Base-by-base conservation (phyloP, 92 coral and sea anemone genomes). In the Diadumene lineata region DNA sequence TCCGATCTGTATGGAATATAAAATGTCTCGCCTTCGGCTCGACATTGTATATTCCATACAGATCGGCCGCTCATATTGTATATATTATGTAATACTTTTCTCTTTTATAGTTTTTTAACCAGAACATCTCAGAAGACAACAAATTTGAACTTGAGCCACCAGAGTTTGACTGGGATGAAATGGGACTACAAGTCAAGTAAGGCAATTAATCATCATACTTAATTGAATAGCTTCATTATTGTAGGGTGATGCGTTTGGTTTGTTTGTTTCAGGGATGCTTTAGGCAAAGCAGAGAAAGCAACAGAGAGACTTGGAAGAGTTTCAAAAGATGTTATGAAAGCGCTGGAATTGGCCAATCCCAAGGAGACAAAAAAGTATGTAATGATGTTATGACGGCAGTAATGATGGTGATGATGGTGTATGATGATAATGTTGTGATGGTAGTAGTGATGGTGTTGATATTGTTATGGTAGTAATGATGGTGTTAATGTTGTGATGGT, bases 201-300 rank as follows among this genome's bases (percentile, higher is more conserved):
- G 28, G 25, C 6, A 6, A 56, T 10, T 29, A 11, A 16, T 77
- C 68, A n/a, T 62, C 13, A 38, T 38, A 38, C 13, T 4, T 38
- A n/a, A n/a, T n/a, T n/a, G n/a, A n/a, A n/a, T n/a, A n/a, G n/a
- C n/a, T n/a, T n/a, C n/a, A n/a, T n/a, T n/a, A n/a, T n/a, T n/a
- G n/a, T n/a, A n/a, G n/a, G n/a, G n/a, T n/a, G n/a, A n/a, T n/a
- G n/a, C n/a, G n/a, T n/a, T n/a, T n/a, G n/a, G n/a, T n/a, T n/a
- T n/a, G n/a, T n/a, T n/a, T n/a, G n/a, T n/a, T n/a, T n/a, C n/a
- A 94, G 98, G 33, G 98, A 94, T 26, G 98, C 97, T 30, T 71
- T 94, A 44, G 83, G 82, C 48, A 86, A 87, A 73, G 98, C 98
- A 0, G 93, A 92, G 46, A 82, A 86, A 33, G 89, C 89, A 23